Evolutionary conservation across 1,140 invertebrate genomes (phyloP), one percentile per base, ranked within the genome.

Genomic region (Sinella curviseta): DNA sequence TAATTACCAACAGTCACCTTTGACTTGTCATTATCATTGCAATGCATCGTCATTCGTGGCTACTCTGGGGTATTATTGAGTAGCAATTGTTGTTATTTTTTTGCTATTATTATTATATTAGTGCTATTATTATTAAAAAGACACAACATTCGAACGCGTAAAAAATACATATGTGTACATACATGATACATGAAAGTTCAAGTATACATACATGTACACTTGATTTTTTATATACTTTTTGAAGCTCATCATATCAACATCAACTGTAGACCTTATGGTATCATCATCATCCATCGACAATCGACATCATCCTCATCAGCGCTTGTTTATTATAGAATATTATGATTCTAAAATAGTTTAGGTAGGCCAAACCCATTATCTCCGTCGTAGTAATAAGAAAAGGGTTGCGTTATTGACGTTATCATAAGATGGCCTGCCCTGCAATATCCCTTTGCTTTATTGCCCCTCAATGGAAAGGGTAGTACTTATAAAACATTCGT

Each of bases 311-410:
- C 24, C 3, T 4, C 24, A 60, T 60, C 57, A 60, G 14, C 57
- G 65, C 12, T 70, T 70, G 28, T 70, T 70, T 30, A 31, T 70
- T 30, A 24, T 33, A 70, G 31, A 2, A 30, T 8, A 70, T 31
- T 8, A 12, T 8, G 8, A 30, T 24, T 70, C 65, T 70, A 70
- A 70, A 70, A 70, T 33, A 33, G 65, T 70, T 33, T 70, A 70
- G 65, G 65, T 33, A 70, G 65, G 65, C 65, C 65, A 70, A 70
- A 33, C 65, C 65, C 65, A 70, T 70, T 70, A 70, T 33, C 65
- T 26, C 57, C 26, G 8, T 48, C 20, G 39, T 20, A 12, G 57
- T 60, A 3, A 60, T 60, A 60, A 60, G 24, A 60, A 60, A 60
- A 26, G 24, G 39, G 39, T 48, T n/a, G n/a, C 39, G 4, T 8